Evolutionary conservation across 2,888 invertebrate genomes (phyloP).

Genomic region (Cyrtodaria siliqua): DNA sequence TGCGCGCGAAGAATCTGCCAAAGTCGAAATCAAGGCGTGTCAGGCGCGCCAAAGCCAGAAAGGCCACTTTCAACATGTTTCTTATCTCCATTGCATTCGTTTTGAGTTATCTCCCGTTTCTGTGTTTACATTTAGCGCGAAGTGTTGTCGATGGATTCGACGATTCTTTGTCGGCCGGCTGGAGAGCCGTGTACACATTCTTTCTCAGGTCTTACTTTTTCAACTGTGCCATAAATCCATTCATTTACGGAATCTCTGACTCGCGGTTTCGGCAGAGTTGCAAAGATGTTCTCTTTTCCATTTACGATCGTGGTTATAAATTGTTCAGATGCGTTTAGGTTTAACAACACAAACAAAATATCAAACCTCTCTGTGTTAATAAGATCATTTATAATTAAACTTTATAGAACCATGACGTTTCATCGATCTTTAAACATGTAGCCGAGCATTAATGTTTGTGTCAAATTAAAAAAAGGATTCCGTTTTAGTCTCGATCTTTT

Average conservation of each 20-base stretch:
- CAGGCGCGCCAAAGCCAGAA: constrained; percentile 57
- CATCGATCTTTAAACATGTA: too few relatives aligned
- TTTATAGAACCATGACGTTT: too few relatives aligned
- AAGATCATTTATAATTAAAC: too few relatives aligned
- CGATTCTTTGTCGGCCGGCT: constrained; percentile 39
- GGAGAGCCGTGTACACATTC: constrained; percentile 62
- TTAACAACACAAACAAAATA: too few relatives aligned
- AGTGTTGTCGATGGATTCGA: constrained; percentile 48
- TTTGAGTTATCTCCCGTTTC: constrained; percentile 63
- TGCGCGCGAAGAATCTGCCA: constrained; percentile 1
- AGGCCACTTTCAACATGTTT: constrained; percentile 70
- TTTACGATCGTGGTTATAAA: too few relatives aligned
- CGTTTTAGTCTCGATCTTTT: too few relatives aligned
- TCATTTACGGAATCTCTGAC: constrained; percentile 73
- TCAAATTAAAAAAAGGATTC: too few relatives aligned
- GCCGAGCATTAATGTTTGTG: too few relatives aligned
- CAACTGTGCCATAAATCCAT: constrained; percentile 71
- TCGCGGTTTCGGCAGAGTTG: constrained; percentile 54
- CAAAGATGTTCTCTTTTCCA: constrained; percentile 17
- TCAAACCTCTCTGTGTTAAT: too few relatives aligned
- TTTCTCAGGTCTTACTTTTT: constrained; percentile 69
- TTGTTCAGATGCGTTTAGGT: too few relatives aligned
- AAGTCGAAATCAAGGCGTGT: constrained; percentile 31
- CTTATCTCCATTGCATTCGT: constrained; percentile 65
- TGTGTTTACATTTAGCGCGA: constrained; percentile 54